A percentile compares a stretch with the other conserved stretches of the same genome.
Evolutionary conservation across 2,113 vertebrate species (phyloP).

Genomic region (Athene noctua): DNA sequence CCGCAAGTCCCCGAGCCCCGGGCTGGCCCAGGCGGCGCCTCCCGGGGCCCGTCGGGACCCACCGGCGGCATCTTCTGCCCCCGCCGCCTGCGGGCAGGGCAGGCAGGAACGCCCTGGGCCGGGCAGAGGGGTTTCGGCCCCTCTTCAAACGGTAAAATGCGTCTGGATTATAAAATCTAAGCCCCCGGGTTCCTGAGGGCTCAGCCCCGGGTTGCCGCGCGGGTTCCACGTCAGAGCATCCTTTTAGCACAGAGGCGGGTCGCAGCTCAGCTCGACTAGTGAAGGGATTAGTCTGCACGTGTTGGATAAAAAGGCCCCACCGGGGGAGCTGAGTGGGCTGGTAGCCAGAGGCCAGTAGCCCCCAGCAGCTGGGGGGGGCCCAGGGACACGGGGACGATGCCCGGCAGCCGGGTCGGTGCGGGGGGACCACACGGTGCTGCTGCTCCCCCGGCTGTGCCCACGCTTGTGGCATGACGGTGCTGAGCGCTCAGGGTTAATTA

Average conservation of each 20-base stretch:
- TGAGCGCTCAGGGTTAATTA: not conserved
- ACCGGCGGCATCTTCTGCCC: no score
- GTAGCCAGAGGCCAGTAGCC: not conserved
- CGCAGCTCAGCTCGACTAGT: no score
- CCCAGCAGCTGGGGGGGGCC: not conserved
- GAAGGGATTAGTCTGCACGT: not conserved
- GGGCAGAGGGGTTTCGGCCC: no score
- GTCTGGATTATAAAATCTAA: constrained; percentile 24
- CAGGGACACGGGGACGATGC: not conserved
- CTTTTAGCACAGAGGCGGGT: constrained; percentile 60
- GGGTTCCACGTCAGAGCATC: no score
- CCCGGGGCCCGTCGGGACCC: no score
- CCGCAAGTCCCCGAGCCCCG: no score
- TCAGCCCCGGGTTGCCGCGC: no score
- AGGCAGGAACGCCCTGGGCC: not conserved
- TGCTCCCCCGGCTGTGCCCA: not conserved
- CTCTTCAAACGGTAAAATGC: constrained; percentile 51
- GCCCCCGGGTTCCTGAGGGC: constrained; percentile 53
- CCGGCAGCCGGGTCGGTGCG: not conserved
- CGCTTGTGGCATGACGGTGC: not conserved
- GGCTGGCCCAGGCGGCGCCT: no score
- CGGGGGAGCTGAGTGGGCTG: not conserved
- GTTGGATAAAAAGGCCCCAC: not conserved
- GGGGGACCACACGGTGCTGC: not conserved
- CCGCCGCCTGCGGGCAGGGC: no score